phyloP scores from a whole-genome alignment of 2,113 vertebrate species.

The Aptenodytes patagonicus region DNA sequence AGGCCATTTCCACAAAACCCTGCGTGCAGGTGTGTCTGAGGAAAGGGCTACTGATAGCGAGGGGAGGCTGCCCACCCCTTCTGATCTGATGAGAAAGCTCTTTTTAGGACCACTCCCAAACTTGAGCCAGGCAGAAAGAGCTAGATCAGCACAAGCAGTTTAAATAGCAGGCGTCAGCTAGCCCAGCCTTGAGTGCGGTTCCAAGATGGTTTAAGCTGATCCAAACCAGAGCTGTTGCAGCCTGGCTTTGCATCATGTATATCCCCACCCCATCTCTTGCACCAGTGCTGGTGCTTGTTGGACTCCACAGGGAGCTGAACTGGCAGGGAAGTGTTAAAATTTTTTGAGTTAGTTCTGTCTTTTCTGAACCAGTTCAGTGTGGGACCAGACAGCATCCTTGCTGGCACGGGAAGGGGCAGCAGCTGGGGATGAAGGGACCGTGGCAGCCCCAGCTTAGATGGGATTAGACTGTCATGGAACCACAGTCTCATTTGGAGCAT shows the following conservation, averaged over 20 bases:
- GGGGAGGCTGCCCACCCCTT: neutral
- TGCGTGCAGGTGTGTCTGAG: neutral
- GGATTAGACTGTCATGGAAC: slow-evolving; percentile 10
- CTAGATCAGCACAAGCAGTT: neutral
- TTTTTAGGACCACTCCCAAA: neutral
- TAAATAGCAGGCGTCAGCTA: neutral
- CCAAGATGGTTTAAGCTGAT: neutral
- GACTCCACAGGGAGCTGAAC: neutral
- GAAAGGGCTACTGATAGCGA: neutral
- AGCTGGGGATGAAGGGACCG: neutral
- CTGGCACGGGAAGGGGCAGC: neutral
- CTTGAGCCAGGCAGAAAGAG: neutral
- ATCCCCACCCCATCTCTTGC: neutral
- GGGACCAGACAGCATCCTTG: neutral
- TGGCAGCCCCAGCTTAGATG: neutral
- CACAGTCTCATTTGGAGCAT: neutral
- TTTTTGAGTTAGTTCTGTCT: neutral
- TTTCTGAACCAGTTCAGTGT: neutral
- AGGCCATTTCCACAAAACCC: neutral
- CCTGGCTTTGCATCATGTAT: neutral
- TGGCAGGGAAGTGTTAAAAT: neutral
- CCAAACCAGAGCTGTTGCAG: neutral
- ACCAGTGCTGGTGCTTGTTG: neutral
- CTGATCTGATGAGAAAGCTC: neutral
- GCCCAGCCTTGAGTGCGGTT: neutral